Percentiles rank a stretch among this genome's conserved stretches.
These are phyloP conservation scores for Limanda limanda DNA, from an alignment of 2,113 vertebrate genomes.

Conservation along the genomic window DNA sequence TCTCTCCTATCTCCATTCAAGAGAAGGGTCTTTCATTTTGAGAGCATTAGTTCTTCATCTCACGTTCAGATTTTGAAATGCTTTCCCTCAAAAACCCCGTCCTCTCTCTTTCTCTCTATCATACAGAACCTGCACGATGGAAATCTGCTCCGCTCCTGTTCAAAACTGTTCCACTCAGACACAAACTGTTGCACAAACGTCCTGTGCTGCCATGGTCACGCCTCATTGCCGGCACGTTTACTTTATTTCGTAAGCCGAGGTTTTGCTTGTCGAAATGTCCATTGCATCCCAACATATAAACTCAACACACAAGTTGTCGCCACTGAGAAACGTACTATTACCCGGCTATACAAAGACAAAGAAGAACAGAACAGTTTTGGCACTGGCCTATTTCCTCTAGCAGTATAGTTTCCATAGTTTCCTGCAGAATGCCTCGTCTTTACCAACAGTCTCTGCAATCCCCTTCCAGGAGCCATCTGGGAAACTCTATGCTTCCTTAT, in stretches of 20 bases:
- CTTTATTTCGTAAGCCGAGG: not conserved
- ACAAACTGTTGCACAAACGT: not conserved
- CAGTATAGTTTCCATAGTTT: not conserved
- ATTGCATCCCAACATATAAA: not conserved
- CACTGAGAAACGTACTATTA: not conserved
- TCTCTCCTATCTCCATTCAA: not conserved
- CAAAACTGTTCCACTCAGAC: not conserved
- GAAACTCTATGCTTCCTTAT: too few relatives aligned
- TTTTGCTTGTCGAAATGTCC: not conserved
- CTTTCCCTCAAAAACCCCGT: not conserved
- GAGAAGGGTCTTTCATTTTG: constrained; percentile 1
- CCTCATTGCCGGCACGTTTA: too few relatives aligned
- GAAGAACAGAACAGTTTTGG: not conserved
- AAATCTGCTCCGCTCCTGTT: not conserved
- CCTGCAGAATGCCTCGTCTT: too few relatives aligned
- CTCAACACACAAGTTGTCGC: not conserved
- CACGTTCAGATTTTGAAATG: constrained; percentile 3
- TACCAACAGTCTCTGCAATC: too few relatives aligned
- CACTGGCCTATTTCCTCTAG: too few relatives aligned
- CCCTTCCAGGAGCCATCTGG: too few relatives aligned
- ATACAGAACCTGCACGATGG: not conserved
- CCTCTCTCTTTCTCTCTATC: not conserved
- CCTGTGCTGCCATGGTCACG: too few relatives aligned
- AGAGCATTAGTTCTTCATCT: constrained; percentile 17
- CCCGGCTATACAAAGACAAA: not conserved